Evolutionary conservation across 2,888 invertebrate genomes (phyloP), one percentile per base, ranked within the genome.

Genomic region (Hydriomena furcata): DNA sequence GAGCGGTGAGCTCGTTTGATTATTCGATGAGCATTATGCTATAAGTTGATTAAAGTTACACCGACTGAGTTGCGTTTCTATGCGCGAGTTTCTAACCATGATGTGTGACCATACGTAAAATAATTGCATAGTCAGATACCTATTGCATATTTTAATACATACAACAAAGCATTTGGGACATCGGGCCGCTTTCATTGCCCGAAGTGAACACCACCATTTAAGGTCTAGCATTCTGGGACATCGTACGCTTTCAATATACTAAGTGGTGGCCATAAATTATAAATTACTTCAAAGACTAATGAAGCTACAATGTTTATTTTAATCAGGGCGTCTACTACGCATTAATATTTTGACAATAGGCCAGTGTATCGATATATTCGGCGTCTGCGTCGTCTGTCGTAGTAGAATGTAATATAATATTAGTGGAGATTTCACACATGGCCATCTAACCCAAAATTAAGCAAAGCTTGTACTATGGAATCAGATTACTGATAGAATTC

Each of bases 111-210:
- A 69, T 66, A 71, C 47, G 42, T 25, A 60, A 64, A 45, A 54
- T 48, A 61, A 63, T 36, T 63, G 63, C 65, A 66, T 56, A 58
- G 55, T 45, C 45, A 51, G 58, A 41, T 34, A 30, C 30, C 54
- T 61, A 61, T 63, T 55, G 66, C 65, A 69, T 70, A 71, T 65
- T 58, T 52, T 58, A 64, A n/a, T n/a, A n/a, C n/a, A 64, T 48
- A 58, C 38, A 61, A 74, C 71, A 73, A 75, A 68, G 65, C 71
- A 74, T 71, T 63, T 67, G 66, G 74, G 68, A 66, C 73, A 67
- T 56, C 65, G 65, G 52, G 60, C 51, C 68, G 64, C 74, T 75
- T 75, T 75, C 75, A 65, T 70, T 61, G 65, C 63, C 65, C 60
- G 40, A 71, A 69, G 63, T 59, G 54, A 62, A 58, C 68, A 55